Percentiles rank a stretch among this genome's conserved stretches.
Conservation (phyloP, 1,140 invertebrate genomes). For the Papilio glaucus region DNA sequence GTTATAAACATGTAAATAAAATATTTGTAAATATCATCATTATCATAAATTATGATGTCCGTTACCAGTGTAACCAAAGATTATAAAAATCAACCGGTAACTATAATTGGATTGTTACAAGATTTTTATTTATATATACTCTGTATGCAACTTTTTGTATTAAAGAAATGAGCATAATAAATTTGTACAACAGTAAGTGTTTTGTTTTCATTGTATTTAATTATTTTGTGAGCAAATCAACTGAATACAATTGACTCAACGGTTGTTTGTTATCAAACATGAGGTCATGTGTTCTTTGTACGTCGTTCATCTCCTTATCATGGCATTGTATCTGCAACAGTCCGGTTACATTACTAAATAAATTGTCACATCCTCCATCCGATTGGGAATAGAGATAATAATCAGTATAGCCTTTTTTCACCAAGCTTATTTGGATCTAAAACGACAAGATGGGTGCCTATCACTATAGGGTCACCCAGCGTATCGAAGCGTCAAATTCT, state of each 20-base stretch:
- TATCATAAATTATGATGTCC: neutral
- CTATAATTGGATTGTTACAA: neutral
- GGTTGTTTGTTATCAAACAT: constrained; percentile 42
- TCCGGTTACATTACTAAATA: too few relatives aligned
- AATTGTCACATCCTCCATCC: too few relatives aligned
- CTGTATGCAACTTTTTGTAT: constrained; percentile 1
- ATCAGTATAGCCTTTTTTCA: too few relatives aligned
- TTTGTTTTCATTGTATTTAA: constrained; percentile 39
- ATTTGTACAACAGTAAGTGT: constrained; percentile 31
- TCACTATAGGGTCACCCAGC: too few relatives aligned
- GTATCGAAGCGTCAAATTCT: too few relatives aligned
- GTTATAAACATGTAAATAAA: constrained; percentile 26
- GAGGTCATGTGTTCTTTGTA: constrained; percentile 37
- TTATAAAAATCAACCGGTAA: constrained; percentile 13
- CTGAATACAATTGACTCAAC: constrained; percentile 24
- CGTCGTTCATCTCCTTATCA: constrained; percentile 35
- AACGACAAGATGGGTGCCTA: too few relatives aligned
- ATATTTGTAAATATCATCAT: constrained; percentile 14
- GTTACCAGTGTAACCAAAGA: constrained; percentile 32
- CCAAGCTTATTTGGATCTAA: too few relatives aligned
- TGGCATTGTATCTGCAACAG: neutral
- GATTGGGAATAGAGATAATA: too few relatives aligned
- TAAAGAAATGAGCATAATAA: constrained; percentile 25
- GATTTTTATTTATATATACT: constrained; percentile 19
- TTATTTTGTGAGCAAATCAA: constrained; percentile 47